Base-by-base conservation (phyloP, 2,113 vertebrate genomes). In the Amphiprion percula region DNA sequence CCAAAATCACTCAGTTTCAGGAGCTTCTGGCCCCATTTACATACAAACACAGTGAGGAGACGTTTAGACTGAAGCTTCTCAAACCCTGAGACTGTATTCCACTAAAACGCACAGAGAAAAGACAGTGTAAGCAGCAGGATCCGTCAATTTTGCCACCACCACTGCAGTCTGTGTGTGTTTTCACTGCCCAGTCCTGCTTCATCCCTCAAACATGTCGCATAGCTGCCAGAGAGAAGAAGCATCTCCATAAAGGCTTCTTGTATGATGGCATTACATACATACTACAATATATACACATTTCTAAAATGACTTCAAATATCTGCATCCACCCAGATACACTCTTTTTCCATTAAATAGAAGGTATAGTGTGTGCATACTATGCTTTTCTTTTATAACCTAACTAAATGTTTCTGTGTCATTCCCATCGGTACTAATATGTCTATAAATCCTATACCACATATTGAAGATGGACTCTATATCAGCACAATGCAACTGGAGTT, bases 151-250 rank as follows among this genome's bases (percentile, higher is more conserved):
- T 52, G 15, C 30, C 52, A 56, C 56, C 75, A 66, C 47, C 39
- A 55, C 67, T 64, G 64, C 54, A 71, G 39, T 69, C 10, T 44
- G 46, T 60, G 59, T 50, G 64, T 65, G 61, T 68, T 47, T 62
- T 53, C 74, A 70, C 59, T 33, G 52, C 70, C 63, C 33, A 23
- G 39, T 44, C 64, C 64, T 68, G 59, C 67, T 67, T 67, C 33
- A 55, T 68, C 65, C 33, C 23, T 39, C 59, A 47, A 17, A 65
- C 60, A 19, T n/a, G 30, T 82, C 49, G 33, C 65, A 60, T 16
- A 62, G 80, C 77, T 90, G 87, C 86, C 90, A 91, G 88, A 91
- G 79, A 88, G 84, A 87, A 79, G 89, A 72, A 85, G 80, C 17
- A 6, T 53, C 76, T 49, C 30, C 28, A 66, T 52, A 60, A 76